Evolutionary conservation across 2,888 invertebrate species (phyloP).

Genomic region (Cerceris ruficornis): DNA sequence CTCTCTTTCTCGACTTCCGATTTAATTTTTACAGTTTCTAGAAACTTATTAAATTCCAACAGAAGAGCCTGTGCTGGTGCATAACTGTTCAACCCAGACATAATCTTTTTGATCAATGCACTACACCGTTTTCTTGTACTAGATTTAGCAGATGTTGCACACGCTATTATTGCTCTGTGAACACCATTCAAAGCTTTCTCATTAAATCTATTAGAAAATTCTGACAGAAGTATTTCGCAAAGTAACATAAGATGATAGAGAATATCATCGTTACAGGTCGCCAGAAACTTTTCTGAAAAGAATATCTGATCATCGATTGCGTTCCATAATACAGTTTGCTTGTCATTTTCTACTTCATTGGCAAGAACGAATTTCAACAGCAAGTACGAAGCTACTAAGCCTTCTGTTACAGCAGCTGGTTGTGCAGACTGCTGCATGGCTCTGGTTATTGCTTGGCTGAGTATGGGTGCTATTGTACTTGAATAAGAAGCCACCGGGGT

Average conservation of each 20-base stretch:
- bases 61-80: constrained; percentile 86
- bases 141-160: constrained; percentile 86
- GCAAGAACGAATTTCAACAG: constrained; percentile 85
- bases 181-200: constrained; percentile 86
- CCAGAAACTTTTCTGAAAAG: constrained; percentile 91
- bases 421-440: constrained; percentile 90
- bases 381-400: constrained; percentile 87
- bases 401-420: constrained; percentile 87
- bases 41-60: constrained; percentile 86
- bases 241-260: constrained; percentile 88
- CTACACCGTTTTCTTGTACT: constrained; percentile 86
- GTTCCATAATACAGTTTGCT: constrained; percentile 86
- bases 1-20: constrained; percentile 80
- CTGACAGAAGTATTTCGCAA: constrained; percentile 87
- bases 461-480: constrained; percentile 83
- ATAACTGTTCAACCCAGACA: constrained; percentile 85
- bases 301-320: constrained; percentile 90
- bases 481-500: constrained; percentile 68
- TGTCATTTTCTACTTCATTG: constrained; percentile 81
- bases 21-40: constrained; percentile 86
- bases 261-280: constrained; percentile 88
- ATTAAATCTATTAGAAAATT: constrained; percentile 87
- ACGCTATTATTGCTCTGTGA: constrained; percentile 88
- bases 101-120: constrained; percentile 85
- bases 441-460: constrained; percentile 89